Conservation (phyloP, 2,113 vertebrate species). For the Osmerus mordax region DNA sequence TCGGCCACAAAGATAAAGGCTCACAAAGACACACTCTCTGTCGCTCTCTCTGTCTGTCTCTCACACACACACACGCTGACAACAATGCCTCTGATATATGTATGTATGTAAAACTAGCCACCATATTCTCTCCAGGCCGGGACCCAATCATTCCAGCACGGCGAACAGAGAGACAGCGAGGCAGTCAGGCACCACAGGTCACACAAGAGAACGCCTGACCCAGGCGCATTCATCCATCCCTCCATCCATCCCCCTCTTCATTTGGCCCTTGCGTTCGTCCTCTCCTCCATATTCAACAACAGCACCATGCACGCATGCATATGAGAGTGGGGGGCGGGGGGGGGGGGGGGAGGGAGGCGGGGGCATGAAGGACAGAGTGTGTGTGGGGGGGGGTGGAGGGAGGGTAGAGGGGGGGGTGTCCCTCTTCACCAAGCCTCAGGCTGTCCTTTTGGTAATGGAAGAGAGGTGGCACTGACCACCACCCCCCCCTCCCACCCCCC, state of each 20-base stretch:
- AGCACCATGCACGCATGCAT: slow-evolving; percentile 46
- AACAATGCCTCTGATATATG: slow-evolving; percentile 68
- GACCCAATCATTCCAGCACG: slow-evolving; percentile 63
- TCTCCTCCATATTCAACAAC: slow-evolving; percentile 61
- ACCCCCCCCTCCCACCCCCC: slow-evolving; percentile 5
- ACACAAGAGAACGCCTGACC: slow-evolving; percentile 64
- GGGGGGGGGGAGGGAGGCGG: slow-evolving; percentile 48
- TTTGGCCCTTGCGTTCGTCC: slow-evolving; percentile 48
- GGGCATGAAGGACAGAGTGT: slow-evolving; percentile 8
- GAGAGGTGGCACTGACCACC: slow-evolving; percentile 39
- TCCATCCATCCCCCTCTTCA: slow-evolving; percentile 14
- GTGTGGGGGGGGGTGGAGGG: too few relatives aligned
- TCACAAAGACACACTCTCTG: slow-evolving; percentile 10
- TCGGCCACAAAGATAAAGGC: neutral
- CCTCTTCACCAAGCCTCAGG: slow-evolving; percentile 37
- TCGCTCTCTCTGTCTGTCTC: neutral
- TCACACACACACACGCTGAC: slow-evolving; percentile 13
- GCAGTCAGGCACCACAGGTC: slow-evolving; percentile 56
- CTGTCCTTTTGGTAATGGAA: slow-evolving; percentile 53
- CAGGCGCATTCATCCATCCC: slow-evolving; percentile 48
- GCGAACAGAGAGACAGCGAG: slow-evolving; percentile 60
- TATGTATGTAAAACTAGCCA: slow-evolving; percentile 68
- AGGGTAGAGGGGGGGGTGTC: too few relatives aligned
- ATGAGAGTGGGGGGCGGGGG: slow-evolving; percentile 46
- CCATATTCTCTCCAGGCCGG: slow-evolving; percentile 59